Conservation (phyloP, 2,113 vertebrate species). For the Rafetus swinhoei region DNA sequence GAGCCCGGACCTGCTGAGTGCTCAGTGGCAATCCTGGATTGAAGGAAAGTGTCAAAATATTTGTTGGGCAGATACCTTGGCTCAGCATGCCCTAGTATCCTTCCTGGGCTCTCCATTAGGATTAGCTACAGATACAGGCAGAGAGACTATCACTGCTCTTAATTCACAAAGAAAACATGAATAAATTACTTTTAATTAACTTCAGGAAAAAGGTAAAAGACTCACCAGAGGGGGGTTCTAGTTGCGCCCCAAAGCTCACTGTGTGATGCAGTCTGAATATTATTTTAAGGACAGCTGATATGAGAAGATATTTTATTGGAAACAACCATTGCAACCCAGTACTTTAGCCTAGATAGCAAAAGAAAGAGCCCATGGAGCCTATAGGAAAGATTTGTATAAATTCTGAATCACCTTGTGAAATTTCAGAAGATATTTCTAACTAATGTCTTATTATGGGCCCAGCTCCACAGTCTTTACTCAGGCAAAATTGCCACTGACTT, state of each 20-base stretch:
- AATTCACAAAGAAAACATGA: slow-evolving; percentile 77
- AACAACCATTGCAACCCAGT: slow-evolving; percentile 31
- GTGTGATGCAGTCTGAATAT: slow-evolving; percentile 29
- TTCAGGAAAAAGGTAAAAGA: slow-evolving; percentile 57
- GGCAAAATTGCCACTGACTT: background rate
- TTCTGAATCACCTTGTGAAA: slow-evolving; percentile 5
- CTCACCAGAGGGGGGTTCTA: slow-evolving; percentile 46
- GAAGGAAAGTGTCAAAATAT: slow-evolving; percentile 75
- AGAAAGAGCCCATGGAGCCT: slow-evolving; percentile 8
- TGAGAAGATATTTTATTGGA: slow-evolving; percentile 35
- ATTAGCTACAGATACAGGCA: slow-evolving; percentile 58
- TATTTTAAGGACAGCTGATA: slow-evolving; percentile 13
- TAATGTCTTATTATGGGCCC: slow-evolving; percentile 48
- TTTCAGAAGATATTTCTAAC: slow-evolving; percentile 18
- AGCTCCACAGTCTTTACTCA: background rate
- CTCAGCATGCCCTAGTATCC: slow-evolving; percentile 49
- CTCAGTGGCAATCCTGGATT: slow-evolving; percentile 64
- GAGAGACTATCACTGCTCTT: slow-evolving; percentile 61
- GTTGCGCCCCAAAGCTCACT: slow-evolving; percentile 44
- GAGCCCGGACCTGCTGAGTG: slow-evolving; percentile 71
- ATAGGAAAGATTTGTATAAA: slow-evolving; percentile 18
- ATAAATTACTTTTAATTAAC: slow-evolving; percentile 72
- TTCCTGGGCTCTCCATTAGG: slow-evolving; percentile 51
- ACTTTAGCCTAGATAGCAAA: slow-evolving; percentile 22
- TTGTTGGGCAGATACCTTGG: slow-evolving; percentile 63